Base-by-base conservation (phyloP, 2,888 invertebrate species). In the Dicyrtoma fusca region DNA sequence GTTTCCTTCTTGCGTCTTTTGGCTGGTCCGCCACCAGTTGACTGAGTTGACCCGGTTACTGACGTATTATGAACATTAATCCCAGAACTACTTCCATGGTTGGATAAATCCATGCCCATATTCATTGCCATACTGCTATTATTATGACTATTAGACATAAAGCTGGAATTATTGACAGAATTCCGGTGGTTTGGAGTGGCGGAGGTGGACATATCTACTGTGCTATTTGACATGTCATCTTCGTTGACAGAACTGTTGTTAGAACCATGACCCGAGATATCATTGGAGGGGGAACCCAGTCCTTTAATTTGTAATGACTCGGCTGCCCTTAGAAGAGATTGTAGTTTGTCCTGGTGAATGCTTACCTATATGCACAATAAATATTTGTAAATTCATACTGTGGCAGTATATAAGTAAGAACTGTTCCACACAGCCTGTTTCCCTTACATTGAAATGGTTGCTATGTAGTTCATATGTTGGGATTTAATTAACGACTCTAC, bases 301-400 rank as follows among this genome's bases (percentile, higher is more conserved):
- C 81, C 81, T 64, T 81, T 81, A 71, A 81, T 80, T 68, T 81
- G 81, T 34, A 81, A 74, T 26, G 79, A 81, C 70, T 81, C 81
- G 42, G 81, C 81, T 44, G 81, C 81, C 55, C 79, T 59, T 14
- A 81, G 76, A 14, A 81, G 77, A 59, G 74, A 74, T 69, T 77
- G 81, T 10, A 81, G 75, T 51, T 80, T 80, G 49, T 80, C 80
- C 59, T 81, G 81, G 57, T 79, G 80, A 73, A 81, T 78, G 75
- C 78, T 79, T 55, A 79, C 72, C 71, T 71, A 26, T 8, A 61
- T n/a, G n/a, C n/a, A n/a, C n/a, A n/a, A n/a, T n/a, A n/a, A n/a
- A n/a, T n/a, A n/a, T n/a, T n/a, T n/a, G n/a, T n/a, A n/a, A n/a
- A n/a, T n/a, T n/a, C n/a, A n/a, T n/a, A n/a, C n/a, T n/a, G n/a